phyloP scores from a whole-genome alignment of 2,888 invertebrate species.

The Alloscopus bannaensis region DNA sequence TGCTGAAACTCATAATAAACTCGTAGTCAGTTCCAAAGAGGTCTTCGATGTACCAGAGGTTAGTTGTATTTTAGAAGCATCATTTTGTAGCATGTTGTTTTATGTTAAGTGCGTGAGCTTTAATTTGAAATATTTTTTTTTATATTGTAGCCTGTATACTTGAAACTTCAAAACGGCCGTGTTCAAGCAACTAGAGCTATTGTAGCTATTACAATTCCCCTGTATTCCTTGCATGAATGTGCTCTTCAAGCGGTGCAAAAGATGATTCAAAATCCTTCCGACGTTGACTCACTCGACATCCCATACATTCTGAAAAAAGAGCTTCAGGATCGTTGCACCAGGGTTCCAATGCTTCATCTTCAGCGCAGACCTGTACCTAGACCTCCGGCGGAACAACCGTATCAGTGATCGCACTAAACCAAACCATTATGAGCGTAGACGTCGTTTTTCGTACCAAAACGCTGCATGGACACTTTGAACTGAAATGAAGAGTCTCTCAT shows the following conservation, averaged over 20 bases:
- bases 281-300: conserved; percentile 76
- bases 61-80: conserved; percentile 2
- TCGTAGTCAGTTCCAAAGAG: conserved; percentile 78
- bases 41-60: conserved; percentile 74
- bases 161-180: conserved; percentile 59
- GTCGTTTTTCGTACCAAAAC: too few species aligned
- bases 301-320: conserved; percentile 75
- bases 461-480: too few species aligned
- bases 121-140: conserved; percentile 22
- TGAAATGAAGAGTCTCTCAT: too few species aligned
- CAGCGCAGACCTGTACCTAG: neutral
- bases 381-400: neutral
- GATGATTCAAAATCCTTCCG: conserved; percentile 74
- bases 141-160: conserved; percentile 58
- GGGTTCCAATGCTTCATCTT: conserved; percentile 15
- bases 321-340: conserved; percentile 45
- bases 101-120: too few species aligned
- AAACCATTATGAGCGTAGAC: too few species aligned
- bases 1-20: conserved; percentile 81
- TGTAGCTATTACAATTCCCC: conserved; percentile 78
- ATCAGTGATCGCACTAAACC: too few species aligned
- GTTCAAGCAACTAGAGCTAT: conserved; percentile 73
- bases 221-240: conserved; percentile 78
- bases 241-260: conserved; percentile 77
- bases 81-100: neutral